phyloP scores from a whole-genome alignment of 2,888 invertebrate species.

The Scaptomyza parva region DNA sequence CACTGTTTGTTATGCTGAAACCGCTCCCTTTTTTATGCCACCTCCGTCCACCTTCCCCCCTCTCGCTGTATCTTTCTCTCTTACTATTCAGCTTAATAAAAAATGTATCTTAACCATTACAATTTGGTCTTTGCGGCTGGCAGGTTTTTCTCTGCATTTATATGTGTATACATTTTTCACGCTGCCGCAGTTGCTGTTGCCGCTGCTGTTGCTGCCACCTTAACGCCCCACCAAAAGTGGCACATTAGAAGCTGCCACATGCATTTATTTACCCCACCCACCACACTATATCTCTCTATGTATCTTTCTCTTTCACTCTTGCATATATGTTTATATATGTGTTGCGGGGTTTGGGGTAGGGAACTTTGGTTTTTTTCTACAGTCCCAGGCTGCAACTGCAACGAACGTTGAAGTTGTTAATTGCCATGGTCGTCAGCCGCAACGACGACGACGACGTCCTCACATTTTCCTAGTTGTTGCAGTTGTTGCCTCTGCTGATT shows the following conservation, averaged over 20 bases:
- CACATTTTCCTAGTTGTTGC: slow-evolving; percentile 8
- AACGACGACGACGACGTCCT: slow-evolving; percentile 61
- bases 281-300: no score
- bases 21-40: slow-evolving; percentile 7
- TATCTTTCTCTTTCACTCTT: not conserved
- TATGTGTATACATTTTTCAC: slow-evolving; percentile 66
- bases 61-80: not conserved
- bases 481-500: slow-evolving; percentile 17
- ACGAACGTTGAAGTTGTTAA: slow-evolving; percentile 79
- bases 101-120: slow-evolving; percentile 62
- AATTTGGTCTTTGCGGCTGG: slow-evolving; percentile 55
- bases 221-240: slow-evolving; percentile 34
- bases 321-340: slow-evolving; percentile 62
- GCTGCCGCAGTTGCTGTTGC: slow-evolving; percentile 48
- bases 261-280: slow-evolving; percentile 15
- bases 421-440: slow-evolving; percentile 74
- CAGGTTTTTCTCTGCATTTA: slow-evolving; percentile 63
- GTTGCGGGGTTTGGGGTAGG: not conserved
- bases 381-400: slow-evolving; percentile 49
- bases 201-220: slow-evolving; percentile 38
- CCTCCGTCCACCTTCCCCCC: not conserved
- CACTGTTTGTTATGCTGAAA: slow-evolving; percentile 33
- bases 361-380: not conserved
- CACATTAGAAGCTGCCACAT: slow-evolving; percentile 56
- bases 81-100: slow-evolving; percentile 42